A percentile compares a stretch with the other conserved stretches of the same genome.
Evolutionary conservation across 2,888 invertebrate genomes (phyloP).

Genomic region (Colletes collaris): DNA sequence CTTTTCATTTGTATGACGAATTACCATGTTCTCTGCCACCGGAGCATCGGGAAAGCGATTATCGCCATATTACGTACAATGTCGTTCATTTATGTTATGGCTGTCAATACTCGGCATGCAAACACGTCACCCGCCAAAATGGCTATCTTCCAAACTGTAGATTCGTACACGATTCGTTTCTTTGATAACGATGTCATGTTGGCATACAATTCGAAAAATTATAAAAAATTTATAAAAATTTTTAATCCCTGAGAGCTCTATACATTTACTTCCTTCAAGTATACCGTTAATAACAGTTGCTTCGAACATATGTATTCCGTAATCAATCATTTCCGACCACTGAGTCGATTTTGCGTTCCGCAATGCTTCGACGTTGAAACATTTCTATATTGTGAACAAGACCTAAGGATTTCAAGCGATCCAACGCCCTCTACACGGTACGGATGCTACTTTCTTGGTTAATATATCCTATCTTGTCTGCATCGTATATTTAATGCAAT

Average conservation of each 20-base stretch:
- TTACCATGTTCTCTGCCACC: background rate
- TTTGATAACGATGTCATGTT: constrained; percentile 32
- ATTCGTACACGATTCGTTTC: constrained; percentile 22
- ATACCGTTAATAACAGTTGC: constrained; percentile 47
- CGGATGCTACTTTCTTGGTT: background rate
- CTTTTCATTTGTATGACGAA: background rate
- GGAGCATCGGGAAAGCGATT: constrained; percentile 13
- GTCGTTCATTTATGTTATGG: constrained; percentile 59
- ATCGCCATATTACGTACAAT: constrained; percentile 40
- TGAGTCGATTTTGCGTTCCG: constrained; percentile 18
- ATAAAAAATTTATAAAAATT: constrained; percentile 46
- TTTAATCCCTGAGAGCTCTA: constrained; percentile 26
- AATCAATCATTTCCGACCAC: constrained; percentile 16
- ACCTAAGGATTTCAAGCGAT: background rate
- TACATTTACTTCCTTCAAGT: constrained; percentile 41
- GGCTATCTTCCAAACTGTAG: constrained; percentile 62
- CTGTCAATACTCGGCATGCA: constrained; percentile 64
- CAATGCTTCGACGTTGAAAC: background rate
- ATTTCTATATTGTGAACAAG: constrained; percentile 13
- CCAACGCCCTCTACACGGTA: background rate
- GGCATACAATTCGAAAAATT: constrained; percentile 34
- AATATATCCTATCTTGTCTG: background rate
- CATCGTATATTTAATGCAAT: constrained; percentile 25
- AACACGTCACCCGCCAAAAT: constrained; percentile 76
- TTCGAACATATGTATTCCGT: constrained; percentile 37